Evolutionary conservation across 2,113 vertebrate species (phyloP).

Genomic region (Martes martes): DNA sequence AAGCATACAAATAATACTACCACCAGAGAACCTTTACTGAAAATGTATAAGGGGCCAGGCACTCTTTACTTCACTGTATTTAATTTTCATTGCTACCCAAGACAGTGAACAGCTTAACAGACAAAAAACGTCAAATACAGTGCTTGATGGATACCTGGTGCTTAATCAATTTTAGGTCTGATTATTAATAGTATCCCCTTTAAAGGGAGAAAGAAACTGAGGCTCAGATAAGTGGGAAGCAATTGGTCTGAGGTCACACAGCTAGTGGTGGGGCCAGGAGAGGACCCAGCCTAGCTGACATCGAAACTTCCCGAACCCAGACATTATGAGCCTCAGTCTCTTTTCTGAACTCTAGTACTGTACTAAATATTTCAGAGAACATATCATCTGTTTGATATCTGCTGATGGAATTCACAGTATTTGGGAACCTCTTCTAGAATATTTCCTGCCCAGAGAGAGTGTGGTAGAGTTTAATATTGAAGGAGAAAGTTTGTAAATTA

Average conservation of each 20-base stretch:
- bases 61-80: not conserved
- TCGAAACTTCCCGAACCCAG: not conserved
- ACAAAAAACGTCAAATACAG: not conserved
- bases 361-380: not conserved
- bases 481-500: conserved; percentile 62
- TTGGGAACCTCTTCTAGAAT: not conserved
- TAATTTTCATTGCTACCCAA: not conserved
- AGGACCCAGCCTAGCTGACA: not conserved
- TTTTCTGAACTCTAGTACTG: not conserved
- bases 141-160: not conserved
- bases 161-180: not conserved
- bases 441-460: conserved; percentile 35
- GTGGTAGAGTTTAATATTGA: not conserved
- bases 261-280: not conserved
- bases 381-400: not conserved
- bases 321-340: not conserved
- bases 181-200: not conserved
- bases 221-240: not conserved
- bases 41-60: not conserved
- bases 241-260: not conserved
- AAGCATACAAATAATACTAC: not conserved
- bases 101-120: accelerated
- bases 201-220: not conserved
- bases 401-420: not conserved
- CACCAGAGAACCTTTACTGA: accelerated